Evolutionary conservation across 2,113 vertebrate species (phyloP).

Genomic region (Zosterops lateralis): DNA sequence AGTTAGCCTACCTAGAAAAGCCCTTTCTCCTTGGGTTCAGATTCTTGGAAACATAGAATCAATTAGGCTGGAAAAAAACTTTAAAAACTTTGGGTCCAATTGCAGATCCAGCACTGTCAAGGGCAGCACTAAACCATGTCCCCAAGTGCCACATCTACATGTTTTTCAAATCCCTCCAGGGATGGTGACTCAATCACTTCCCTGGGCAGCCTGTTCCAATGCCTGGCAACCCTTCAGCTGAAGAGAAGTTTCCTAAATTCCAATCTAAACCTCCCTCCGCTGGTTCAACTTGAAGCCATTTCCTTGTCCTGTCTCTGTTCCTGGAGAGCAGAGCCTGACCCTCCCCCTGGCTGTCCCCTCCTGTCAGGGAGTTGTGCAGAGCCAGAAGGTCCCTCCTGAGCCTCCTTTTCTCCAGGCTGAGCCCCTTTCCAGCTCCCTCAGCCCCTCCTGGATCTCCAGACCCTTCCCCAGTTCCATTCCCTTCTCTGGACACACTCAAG

Average conservation of each 20-base stretch:
- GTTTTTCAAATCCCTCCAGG: not conserved
- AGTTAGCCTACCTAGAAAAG: not conserved
- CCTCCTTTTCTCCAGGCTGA: not conserved
- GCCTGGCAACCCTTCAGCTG: fast-evolving
- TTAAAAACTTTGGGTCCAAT: not conserved
- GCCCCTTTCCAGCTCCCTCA: not conserved
- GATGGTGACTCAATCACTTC: not conserved
- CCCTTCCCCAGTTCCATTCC: fast-evolving
- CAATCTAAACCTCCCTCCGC: not conserved
- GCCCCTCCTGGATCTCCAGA: fast-evolving
- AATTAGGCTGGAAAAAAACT: not conserved
- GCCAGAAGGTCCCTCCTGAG: not conserved
- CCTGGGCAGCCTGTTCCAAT: not conserved
- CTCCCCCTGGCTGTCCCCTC: not conserved
- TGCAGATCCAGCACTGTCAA: fast-evolving
- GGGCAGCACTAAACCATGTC: not conserved
- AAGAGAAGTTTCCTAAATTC: not conserved
- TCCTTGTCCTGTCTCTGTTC: not conserved
- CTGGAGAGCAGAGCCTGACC: not conserved
- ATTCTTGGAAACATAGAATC: not conserved
- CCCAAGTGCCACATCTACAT: fast-evolving
- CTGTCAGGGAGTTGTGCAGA: not conserved
- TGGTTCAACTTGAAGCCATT: not conserved
- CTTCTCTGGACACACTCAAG: fast-evolving
- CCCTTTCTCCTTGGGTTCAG: not conserved